Conservation (phyloP, 2,888 invertebrate genomes). For the Gasteruption jaculator region DNA sequence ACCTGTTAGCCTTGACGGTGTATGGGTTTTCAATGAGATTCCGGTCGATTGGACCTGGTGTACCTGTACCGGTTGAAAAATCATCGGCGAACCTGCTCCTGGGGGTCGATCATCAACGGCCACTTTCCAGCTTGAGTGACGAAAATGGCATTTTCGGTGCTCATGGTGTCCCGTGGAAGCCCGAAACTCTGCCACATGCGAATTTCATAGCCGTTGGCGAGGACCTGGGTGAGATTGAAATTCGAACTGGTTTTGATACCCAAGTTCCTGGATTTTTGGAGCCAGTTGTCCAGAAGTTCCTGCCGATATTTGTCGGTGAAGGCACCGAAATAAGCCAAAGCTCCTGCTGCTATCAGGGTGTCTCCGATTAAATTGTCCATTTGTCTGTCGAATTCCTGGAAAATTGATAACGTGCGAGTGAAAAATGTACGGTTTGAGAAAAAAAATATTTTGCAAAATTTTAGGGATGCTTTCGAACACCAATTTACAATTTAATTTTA, state of each 20-base stretch:
- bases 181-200: constrained; percentile 88
- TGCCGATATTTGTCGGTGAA: constrained; percentile 73
- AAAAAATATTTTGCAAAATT: neutral
- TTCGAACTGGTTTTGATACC: constrained; percentile 68
- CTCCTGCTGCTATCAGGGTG: constrained; percentile 79
- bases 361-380: constrained; percentile 78
- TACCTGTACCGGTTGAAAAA: constrained; percentile 2
- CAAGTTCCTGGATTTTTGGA: constrained; percentile 60
- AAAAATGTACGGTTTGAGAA: too few relatives aligned
- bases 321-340: constrained; percentile 88
- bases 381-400: constrained; percentile 61
- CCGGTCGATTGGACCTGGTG: neutral
- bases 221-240: constrained; percentile 64
- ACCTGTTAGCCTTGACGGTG: constrained; percentile 80
- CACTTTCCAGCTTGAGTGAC: constrained; percentile 77
- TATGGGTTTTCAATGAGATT: neutral
- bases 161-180: constrained; percentile 80
- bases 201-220: constrained; percentile 83
- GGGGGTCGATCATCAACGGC: constrained; percentile 94
- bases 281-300: constrained; percentile 67
- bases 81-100: constrained; percentile 71
- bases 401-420: too few relatives aligned
- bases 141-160: constrained; percentile 89
- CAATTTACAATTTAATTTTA: too few relatives aligned
- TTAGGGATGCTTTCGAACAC: too few relatives aligned